phyloP scores from a whole-genome alignment of 92 coral and sea anemone species.

The Diadumene lineata region DNA sequence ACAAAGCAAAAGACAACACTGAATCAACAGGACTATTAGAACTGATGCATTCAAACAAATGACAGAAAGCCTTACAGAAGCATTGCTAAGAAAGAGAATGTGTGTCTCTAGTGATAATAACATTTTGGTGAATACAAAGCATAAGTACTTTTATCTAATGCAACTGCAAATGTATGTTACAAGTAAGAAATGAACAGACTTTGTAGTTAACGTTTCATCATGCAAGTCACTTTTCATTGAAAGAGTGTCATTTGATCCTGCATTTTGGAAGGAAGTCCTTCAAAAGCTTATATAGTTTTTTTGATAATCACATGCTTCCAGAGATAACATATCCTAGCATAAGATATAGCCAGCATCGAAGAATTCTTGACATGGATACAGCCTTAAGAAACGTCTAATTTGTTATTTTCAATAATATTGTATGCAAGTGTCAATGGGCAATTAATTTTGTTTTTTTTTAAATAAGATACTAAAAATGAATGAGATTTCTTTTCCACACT shows the following conservation, averaged over 20 bases:
- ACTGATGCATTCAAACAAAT: constrained; percentile 37
- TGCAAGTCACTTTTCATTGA: constrained; percentile 25
- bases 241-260: constrained; percentile 43
- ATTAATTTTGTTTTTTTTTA: too few species aligned
- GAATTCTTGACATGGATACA: too few species aligned
- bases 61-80: constrained; percentile 44
- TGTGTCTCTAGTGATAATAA: constrained; percentile 22
- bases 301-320: too few species aligned
- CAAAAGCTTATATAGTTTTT: too few species aligned
- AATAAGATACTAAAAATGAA: too few species aligned
- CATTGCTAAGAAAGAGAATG: constrained; percentile 49
- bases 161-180: constrained; percentile 54
- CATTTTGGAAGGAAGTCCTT: constrained; percentile 39
- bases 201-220: constrained; percentile 41
- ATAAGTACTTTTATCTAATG: constrained; percentile 42
- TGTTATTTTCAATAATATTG: too few species aligned
- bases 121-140: constrained; percentile 28
- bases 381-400: too few species aligned
- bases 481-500: too few species aligned
- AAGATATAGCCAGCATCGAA: too few species aligned
- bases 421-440: too few species aligned
- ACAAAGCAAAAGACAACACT: constrained; percentile 14
- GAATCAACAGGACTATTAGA: constrained; percentile 42
- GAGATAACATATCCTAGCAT: too few species aligned
- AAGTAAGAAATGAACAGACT: constrained; percentile 44